Evolutionary conservation across 2,888 invertebrate genomes (phyloP).

Genomic region (Watsonalla binaria): DNA sequence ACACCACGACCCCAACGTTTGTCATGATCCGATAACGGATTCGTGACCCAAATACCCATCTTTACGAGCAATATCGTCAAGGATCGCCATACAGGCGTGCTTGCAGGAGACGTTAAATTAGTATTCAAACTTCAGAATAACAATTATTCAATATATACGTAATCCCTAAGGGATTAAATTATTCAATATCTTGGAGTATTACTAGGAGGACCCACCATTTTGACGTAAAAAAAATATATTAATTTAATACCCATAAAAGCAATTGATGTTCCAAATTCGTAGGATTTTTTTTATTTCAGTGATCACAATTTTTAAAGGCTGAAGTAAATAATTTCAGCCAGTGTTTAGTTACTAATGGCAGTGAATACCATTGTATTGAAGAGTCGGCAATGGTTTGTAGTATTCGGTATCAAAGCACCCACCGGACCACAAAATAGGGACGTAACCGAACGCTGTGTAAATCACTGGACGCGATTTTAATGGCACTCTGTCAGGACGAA

Average conservation of each 20-base stretch:
- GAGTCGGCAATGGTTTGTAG: constrained; percentile 17
- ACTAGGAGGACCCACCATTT: too few relatives aligned
- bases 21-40: constrained; percentile 26
- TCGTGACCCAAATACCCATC: constrained; percentile 21
- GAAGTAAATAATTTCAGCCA: background rate
- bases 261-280: too few relatives aligned
- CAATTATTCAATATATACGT: too few relatives aligned
- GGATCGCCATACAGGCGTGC: background rate
- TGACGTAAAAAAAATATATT: too few relatives aligned
- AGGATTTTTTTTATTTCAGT: background rate
- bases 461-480: constrained; percentile 29
- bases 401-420: constrained; percentile 23
- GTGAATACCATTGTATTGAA: constrained; percentile 13
- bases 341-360: background rate
- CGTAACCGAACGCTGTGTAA: constrained; percentile 22
- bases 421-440: background rate
- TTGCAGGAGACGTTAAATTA: too few relatives aligned
- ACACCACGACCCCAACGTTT: constrained; percentile 9
- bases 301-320: background rate
- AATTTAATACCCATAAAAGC: too few relatives aligned
- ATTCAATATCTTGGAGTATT: too few relatives aligned
- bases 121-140: too few relatives aligned
- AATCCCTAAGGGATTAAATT: too few relatives aligned
- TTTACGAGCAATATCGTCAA: constrained; percentile 12
- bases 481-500: constrained; percentile 31